Percentiles rank a stretch among this genome's conserved stretches.
These are phyloP conservation scores for Peromyscus eremicus DNA, from an alignment of 2,797 vertebrate species.

Conservation along the genomic window DNA sequence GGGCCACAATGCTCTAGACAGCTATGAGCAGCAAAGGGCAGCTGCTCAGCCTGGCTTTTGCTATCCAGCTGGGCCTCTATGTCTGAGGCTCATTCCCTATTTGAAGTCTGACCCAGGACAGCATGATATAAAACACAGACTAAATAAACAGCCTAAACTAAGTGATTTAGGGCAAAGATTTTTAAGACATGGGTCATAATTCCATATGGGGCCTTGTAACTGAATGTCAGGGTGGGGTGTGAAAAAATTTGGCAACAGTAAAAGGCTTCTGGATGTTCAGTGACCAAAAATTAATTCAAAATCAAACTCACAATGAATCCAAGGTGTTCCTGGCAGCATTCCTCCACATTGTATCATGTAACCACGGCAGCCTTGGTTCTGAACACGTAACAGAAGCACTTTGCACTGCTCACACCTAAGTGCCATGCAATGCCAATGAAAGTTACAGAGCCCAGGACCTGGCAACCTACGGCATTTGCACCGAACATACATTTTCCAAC, in stretches of 20 bases:
- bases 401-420: neutral
- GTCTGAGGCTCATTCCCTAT: fast-evolving
- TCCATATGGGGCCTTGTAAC: neutral
- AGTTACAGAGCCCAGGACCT: fast-evolving
- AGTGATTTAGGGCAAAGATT: too few relatives aligned
- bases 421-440: neutral
- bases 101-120: neutral
- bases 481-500: neutral
- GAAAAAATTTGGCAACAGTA: neutral
- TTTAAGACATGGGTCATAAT: neutral
- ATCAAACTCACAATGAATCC: neutral
- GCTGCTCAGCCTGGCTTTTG: too few relatives aligned
- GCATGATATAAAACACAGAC: neutral
- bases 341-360: too few relatives aligned
- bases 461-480: too few relatives aligned
- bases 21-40: neutral
- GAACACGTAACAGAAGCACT: neutral
- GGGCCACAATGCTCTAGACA: neutral
- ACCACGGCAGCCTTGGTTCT: neutral
- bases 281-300: conserved; percentile 2
- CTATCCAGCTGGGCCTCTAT: too few relatives aligned
- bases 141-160: neutral
- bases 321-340: neutral
- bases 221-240: neutral
- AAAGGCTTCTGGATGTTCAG: neutral